Evolutionary conservation across 2,113 vertebrate genomes (phyloP).

Genomic region (Crotalus tigris): DNA sequence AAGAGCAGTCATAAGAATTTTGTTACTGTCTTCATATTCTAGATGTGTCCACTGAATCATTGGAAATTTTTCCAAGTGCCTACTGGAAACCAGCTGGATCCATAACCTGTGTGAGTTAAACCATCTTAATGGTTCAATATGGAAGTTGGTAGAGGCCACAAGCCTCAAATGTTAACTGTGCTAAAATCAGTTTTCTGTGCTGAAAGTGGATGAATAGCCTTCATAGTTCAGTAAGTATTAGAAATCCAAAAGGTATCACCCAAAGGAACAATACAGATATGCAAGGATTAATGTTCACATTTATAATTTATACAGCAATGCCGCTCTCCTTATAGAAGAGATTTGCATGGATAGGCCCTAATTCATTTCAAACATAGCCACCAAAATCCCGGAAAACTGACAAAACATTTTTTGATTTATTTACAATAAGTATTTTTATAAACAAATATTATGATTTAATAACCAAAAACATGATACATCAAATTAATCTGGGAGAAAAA

Average conservation of each 20-base stretch:
- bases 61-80: not conserved
- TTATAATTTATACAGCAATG: not conserved
- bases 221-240: not conserved
- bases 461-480: not conserved
- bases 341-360: not conserved
- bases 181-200: not conserved
- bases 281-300: not conserved
- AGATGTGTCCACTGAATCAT: not conserved
- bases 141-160: not conserved
- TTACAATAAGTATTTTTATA: not conserved
- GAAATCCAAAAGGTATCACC: not conserved
- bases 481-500: not conserved
- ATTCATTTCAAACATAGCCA: not conserved
- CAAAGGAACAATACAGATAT: not conserved
- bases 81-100: not conserved
- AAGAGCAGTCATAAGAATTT: not conserved
- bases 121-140: not conserved
- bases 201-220: not conserved
- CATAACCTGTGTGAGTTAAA: not conserved
- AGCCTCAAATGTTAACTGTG: not conserved
- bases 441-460: not conserved
- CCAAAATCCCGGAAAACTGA: not conserved
- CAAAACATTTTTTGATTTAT: not conserved
- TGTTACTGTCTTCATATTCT: not conserved
- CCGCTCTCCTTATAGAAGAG: not conserved